Base-by-base conservation (phyloP, 2,888 invertebrate genomes). In the Dimorphilus gyrociliatus region DNA sequence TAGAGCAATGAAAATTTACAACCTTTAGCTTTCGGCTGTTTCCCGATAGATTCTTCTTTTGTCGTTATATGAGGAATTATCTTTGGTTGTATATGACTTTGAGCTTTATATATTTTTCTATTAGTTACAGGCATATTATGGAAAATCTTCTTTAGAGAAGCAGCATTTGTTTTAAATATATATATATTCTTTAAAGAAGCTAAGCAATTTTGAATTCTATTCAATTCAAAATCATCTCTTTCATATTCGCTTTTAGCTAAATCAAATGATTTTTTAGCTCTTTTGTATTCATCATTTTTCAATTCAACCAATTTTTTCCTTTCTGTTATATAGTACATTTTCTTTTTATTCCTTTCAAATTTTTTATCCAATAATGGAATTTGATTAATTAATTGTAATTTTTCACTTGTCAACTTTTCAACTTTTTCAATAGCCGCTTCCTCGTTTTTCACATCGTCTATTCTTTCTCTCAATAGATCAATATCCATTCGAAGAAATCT, bases 121-220 rank as follows among this genome's bases (percentile, higher is more conserved):
- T n/a, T 12, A 13, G 28, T 33, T 2, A 50, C 29, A 2, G 52
- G 51, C 45, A 54, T 44, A 16, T 48, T 50, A 32, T 50, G 47
- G 32, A 51, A 54, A 10, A 54, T 46, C 32, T 51, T 51, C 37
- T 50, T 53, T 29, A 52, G 39, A 7, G 47, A 40, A 24, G 51
- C 52, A 1, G 49, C 42, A 18, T 45, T 45, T 2, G 47, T 47
- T 33, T 52, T 51, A 27, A 44, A 43, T 2, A 47, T 36, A 25
- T 47, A 43, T 14, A 54, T 48, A 32, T 50, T 47, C 21, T 45
- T 44, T 12, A 54, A 42, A 25, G 40, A 41, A n/a, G 37, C 25
- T 27, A 52, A 33, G 30, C 47, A 49, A 2, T 29, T 37, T 3
- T 50, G 45, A 1, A 47, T 34, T 15, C 50, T 36, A 18, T 47